Base-by-base conservation (phyloP, 2,797 vertebrate genomes). In the Micromesistius poutassou region DNA sequence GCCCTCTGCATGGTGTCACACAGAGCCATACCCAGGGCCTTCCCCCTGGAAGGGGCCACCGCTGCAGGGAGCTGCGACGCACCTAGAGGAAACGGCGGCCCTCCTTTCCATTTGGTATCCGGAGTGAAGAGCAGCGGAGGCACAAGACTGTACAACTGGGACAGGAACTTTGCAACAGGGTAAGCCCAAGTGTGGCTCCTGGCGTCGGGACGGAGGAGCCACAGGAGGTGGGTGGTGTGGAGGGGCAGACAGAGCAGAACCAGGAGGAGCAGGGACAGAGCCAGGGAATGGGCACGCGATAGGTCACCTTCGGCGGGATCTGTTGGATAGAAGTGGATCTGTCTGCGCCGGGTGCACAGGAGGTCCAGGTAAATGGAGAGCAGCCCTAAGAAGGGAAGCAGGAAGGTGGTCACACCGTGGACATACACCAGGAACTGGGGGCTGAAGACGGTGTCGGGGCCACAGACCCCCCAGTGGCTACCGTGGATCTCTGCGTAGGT, bases 91-190 rank as follows among this genome's bases (percentile, higher is more conserved):
- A 71, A 90, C 33, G 82, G 80, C 30, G 79, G 70, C 25, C 46
- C 79, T 1, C 79, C 81, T 1, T 30, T 82, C 50, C 79, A 82
- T 78, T 87, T 91, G 77, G 79, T 84, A 1, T 87, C 80, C 71
- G 91, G 86, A 70, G 91, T 94, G 76, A 94, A 94, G 73, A 95
- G 93, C 46, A 96, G 83, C 5, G 89, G 94, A 19, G 94, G 94
- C 68, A 94, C 93, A 1, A 95, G 83, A 31, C 91, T 84, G 72
- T 95, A 95, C n/a, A 91, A 73, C 78, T 95, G 93, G 70, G 91
- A 94, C 12, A 96, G 90, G 80, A 94, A 76, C 14, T 79, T 71
- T 2, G 91, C 86, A 1, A 88, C 72, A 7, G 78, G 78, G 10
- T 83, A 83, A 42, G 80, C 80, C 89, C 92, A 92, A n/a, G 68